These are phyloP conservation scores for Acipenser ruthenus DNA, from an alignment of 2,797 vertebrate species.

Conservation along the genomic window DNA sequence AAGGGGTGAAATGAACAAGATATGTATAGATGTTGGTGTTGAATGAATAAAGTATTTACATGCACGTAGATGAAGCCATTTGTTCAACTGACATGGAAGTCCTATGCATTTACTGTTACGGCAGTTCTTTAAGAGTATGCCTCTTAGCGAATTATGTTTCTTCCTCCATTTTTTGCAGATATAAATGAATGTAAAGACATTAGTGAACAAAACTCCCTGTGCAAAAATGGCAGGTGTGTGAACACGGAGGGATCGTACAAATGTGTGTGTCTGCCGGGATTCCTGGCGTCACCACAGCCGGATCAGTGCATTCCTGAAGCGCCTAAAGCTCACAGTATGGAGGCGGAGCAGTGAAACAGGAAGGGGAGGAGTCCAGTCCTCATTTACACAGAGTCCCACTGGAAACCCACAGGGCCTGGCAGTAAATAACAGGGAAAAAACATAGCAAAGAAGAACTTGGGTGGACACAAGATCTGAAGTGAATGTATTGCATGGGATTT, in stretches of 20 bases:
- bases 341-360: constrained; percentile 43
- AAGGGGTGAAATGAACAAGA: no score
- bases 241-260: constrained; percentile 88
- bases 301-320: constrained; percentile 69
- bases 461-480: constrained; percentile 37
- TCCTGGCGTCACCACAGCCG: constrained; percentile 61
- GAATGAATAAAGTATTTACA: no score
- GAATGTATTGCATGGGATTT: constrained; percentile 52
- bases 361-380: constrained; percentile 20
- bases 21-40: no score
- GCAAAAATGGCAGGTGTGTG: constrained; percentile 70
- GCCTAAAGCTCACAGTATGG: constrained; percentile 30
- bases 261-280: constrained; percentile 76
- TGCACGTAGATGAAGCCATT: no score
- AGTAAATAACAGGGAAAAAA: constrained; percentile 33
- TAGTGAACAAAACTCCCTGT: constrained; percentile 66
- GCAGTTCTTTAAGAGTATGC: no score
- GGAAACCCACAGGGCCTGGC: constrained; percentile 29
- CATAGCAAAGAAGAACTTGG: constrained; percentile 33
- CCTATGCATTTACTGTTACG: no score
- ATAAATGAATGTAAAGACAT: constrained; percentile 88
- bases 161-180: constrained; percentile 49
- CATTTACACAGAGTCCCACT: constrained; percentile 24
- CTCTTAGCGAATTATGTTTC: no score
- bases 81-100: no score